Conservation (phyloP, 2,888 invertebrate genomes). For the Empis stercorea region DNA sequence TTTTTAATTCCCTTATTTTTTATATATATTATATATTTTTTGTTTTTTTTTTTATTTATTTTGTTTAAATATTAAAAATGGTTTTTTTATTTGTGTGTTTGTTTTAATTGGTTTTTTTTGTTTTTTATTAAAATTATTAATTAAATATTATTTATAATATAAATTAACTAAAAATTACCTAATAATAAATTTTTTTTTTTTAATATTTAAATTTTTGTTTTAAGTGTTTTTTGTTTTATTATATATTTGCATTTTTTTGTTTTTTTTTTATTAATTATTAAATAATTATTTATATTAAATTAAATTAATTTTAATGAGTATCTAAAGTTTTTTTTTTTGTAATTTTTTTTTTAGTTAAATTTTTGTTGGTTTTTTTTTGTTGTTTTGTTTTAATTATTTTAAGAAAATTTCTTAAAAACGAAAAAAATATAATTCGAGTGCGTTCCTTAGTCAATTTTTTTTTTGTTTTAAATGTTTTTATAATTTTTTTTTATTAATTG, state of each 20-base stretch:
- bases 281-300: conserved; percentile 9
- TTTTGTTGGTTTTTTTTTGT: not conserved
- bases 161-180: not conserved
- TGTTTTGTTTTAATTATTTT: not conserved
- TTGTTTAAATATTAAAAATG: conserved; percentile 11
- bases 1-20: conserved; percentile 6
- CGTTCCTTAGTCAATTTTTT: not conserved
- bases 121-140: conserved; percentile 14
- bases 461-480: too few species aligned
- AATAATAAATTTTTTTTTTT: not conserved
- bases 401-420: not conserved
- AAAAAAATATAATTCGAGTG: conserved; percentile 1
- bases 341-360: conserved; percentile 5
- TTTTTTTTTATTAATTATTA: conserved; percentile 6
- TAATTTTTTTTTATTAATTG: not conserved
- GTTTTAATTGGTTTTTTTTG: conserved; percentile 7
- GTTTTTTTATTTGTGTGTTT: conserved; percentile 5
- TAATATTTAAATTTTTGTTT: not conserved
- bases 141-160: conserved; percentile 6
- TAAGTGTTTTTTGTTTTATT: not conserved
- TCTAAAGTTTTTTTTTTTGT: conserved; percentile 13
- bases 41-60: conserved; percentile 6
- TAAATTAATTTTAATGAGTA: conserved; percentile 3
- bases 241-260: not conserved
- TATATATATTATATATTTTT: conserved; percentile 11